Percentiles rank a stretch among this genome's conserved stretches.
Conservation (phyloP, 2,113 vertebrate species). For the Neodon shergylaensis region DNA sequence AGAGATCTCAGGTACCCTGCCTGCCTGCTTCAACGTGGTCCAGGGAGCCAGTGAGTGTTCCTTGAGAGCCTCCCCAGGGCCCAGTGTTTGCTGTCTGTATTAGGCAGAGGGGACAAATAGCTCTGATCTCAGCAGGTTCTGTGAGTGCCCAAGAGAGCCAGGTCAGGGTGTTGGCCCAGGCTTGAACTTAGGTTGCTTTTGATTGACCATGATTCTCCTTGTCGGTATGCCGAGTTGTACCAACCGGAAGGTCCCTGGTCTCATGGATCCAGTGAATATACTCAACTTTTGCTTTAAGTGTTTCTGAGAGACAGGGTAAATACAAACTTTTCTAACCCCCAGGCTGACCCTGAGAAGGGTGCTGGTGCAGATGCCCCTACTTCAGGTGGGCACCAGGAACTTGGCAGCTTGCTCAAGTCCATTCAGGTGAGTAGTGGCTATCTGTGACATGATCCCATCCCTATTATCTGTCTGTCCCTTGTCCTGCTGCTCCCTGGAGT, state of each 20-base stretch:
- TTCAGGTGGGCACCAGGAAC: not conserved
- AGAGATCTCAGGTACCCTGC: not conserved
- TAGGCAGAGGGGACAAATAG: too few species aligned
- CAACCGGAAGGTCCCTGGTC: not conserved
- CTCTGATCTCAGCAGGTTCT: conserved; percentile 16
- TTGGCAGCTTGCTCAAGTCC: not conserved
- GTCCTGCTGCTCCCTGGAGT: not conserved
- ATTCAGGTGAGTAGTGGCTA: not conserved
- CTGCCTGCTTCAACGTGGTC: not conserved
- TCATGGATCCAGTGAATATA: not conserved
- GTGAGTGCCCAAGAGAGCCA: not conserved
- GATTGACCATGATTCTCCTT: not conserved
- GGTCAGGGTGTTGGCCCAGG: not conserved
- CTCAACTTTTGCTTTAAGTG: not conserved
- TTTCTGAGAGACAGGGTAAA: not conserved
- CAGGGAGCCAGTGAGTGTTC: not conserved
- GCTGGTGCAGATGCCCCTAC: not conserved
- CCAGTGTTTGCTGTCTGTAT: not conserved
- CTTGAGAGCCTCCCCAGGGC: not conserved
- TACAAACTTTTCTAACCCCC: not conserved
- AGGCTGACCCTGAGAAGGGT: not conserved
- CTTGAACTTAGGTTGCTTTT: conserved; percentile 1
- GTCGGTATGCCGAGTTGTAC: not conserved
- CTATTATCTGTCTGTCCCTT: not conserved
- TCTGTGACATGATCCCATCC: not conserved